phyloP scores from a whole-genome alignment of 1,140 invertebrate species.

The Drosophila kurseongensis region DNA sequence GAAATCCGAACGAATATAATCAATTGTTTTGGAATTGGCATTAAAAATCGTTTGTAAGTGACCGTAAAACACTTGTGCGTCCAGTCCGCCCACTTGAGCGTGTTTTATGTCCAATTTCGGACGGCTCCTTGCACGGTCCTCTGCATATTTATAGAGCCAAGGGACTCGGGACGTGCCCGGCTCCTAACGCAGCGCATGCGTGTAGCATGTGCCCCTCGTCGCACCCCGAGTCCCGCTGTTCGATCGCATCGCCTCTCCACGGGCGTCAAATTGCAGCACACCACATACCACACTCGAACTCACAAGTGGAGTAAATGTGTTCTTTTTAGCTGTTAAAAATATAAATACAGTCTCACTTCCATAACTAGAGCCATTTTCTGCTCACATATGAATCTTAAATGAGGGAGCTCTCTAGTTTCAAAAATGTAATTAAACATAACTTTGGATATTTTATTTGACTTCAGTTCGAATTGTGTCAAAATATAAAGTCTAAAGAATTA shows the following conservation, averaged over 20 bases:
- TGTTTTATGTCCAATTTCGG: slow-evolving; percentile 80
- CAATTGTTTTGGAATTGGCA: slow-evolving; percentile 79
- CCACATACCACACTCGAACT: slow-evolving; percentile 12
- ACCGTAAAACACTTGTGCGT: slow-evolving; percentile 78
- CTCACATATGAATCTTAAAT: slow-evolving; percentile 1
- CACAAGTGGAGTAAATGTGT: slow-evolving; percentile 50
- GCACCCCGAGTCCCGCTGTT: slow-evolving; percentile 55
- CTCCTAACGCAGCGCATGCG: slow-evolving; percentile 71
- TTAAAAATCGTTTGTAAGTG: slow-evolving; percentile 78
- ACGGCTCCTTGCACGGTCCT: slow-evolving; percentile 68
- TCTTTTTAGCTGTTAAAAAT: slow-evolving; percentile 27
- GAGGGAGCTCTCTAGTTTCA: neutral
- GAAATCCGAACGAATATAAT: slow-evolving; percentile 51
- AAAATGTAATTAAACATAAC: neutral
- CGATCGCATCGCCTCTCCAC: slow-evolving; percentile 30
- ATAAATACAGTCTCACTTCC: slow-evolving; percentile 15
- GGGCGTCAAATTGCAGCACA: slow-evolving; percentile 73
- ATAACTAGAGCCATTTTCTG: slow-evolving; percentile 3
- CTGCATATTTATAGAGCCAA: slow-evolving; percentile 77
- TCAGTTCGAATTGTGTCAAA: no score
- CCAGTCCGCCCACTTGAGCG: slow-evolving; percentile 70
- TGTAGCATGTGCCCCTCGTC: slow-evolving; percentile 74
- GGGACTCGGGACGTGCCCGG: slow-evolving; percentile 59
- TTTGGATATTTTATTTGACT: neutral
- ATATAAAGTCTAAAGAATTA: no score